Conservation (phyloP, 2,888 invertebrate species). For the Mamestra brassicae region DNA sequence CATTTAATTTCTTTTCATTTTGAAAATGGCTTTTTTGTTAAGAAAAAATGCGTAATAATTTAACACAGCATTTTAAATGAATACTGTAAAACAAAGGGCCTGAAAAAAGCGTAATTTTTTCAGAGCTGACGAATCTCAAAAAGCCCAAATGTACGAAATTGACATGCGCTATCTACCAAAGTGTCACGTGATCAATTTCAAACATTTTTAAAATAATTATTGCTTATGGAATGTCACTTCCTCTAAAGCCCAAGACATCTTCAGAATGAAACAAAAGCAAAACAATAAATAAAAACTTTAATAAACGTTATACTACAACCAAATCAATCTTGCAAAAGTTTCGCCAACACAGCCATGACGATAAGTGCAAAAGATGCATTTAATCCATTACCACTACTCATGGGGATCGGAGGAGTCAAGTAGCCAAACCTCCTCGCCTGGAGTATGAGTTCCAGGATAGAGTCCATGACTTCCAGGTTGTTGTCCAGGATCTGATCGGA, state of each 20-base stretch:
- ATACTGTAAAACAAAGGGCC: not conserved
- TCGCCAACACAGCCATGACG: slow-evolving; percentile 18
- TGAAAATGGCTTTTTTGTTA: too few relatives aligned
- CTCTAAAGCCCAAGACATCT: not conserved
- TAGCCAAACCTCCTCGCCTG: slow-evolving; percentile 77
- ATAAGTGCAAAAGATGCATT: slow-evolving; percentile 37
- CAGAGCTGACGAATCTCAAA: too few relatives aligned
- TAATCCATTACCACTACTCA: slow-evolving; percentile 33
- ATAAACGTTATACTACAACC: not conserved
- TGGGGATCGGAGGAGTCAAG: slow-evolving; percentile 36
- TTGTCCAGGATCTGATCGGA: slow-evolving; percentile 90
- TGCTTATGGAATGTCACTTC: too few relatives aligned
- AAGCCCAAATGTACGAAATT: too few relatives aligned
- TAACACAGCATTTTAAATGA: too few relatives aligned
- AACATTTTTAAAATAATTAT: too few relatives aligned
- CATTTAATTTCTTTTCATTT: too few relatives aligned
- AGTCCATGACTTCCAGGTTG: slow-evolving; percentile 88
- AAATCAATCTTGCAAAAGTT: slow-evolving; percentile 33
- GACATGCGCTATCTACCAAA: too few relatives aligned
- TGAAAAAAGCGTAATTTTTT: too few relatives aligned
- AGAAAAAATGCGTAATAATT: too few relatives aligned
- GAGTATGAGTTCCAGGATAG: slow-evolving; percentile 82
- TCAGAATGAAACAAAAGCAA: not conserved
- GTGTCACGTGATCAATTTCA: too few relatives aligned
- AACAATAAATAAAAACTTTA: not conserved